phyloP scores from a whole-genome alignment of 2,113 vertebrate genomes.

The Chascanopsetta lugubris region DNA sequence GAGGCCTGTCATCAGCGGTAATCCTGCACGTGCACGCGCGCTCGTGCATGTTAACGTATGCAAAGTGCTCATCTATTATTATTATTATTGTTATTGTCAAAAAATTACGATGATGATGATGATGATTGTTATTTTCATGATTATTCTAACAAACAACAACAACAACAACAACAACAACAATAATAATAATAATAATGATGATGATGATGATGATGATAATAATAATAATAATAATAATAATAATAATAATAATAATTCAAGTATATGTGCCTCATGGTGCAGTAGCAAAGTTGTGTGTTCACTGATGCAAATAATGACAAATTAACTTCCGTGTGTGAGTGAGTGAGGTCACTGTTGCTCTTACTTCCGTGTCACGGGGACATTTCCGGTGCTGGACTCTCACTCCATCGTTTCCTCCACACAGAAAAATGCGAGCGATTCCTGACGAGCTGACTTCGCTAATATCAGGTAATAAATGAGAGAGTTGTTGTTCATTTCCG shows the following conservation, averaged over 20 bases:
- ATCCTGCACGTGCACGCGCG: neutral
- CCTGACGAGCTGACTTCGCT: constrained; percentile 79
- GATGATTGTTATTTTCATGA: too few relatives aligned
- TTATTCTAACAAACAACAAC: too few relatives aligned
- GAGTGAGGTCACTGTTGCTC: neutral
- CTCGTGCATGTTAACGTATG: neutral
- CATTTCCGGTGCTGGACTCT: neutral
- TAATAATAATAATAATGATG: constrained; percentile 45
- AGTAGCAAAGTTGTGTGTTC: constrained; percentile 36
- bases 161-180: neutral
- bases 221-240: neutral
- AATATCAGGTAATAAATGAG: constrained; percentile 74
- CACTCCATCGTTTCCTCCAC: constrained; percentile 2
- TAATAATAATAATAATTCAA: constrained; percentile 34
- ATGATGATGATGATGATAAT: neutral
- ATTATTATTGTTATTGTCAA: too few relatives aligned
- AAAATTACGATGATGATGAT: too few relatives aligned
- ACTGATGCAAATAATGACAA: constrained; percentile 44
- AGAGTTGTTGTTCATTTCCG: neutral
- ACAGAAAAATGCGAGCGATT: constrained; percentile 64
- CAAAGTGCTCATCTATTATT: too few relatives aligned
- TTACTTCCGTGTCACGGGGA: constrained; percentile 65
- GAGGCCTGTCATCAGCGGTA: constrained; percentile 21
- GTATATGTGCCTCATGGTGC: neutral
- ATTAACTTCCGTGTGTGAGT: constrained; percentile 69